phyloP scores from a whole-genome alignment of 2,113 vertebrate species.

The Tragelaphus imberbis region DNA sequence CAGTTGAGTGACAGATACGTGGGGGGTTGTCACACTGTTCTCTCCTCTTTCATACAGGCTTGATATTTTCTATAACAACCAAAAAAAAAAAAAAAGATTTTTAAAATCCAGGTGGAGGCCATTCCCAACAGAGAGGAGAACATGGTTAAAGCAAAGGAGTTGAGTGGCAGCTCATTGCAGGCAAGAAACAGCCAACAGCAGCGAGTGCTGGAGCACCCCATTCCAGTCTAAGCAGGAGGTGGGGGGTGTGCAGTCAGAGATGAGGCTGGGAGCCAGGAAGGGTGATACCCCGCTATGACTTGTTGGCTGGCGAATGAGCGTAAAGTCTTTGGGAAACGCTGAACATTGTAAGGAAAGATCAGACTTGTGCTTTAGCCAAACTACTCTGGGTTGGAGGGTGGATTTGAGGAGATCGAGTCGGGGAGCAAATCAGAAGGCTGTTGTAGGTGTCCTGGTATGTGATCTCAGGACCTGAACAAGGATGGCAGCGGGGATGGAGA shows the following conservation, averaged over 20 bases:
- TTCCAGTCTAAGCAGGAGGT: background rate
- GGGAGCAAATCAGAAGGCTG: background rate
- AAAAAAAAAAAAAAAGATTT: background rate
- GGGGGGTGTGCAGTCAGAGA: background rate
- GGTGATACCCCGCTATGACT: fast-evolving
- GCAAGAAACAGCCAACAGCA: background rate
- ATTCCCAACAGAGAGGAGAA: background rate
- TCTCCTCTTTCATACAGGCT: background rate
- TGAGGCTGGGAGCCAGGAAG: background rate
- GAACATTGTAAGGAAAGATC: background rate
- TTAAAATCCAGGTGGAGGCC: background rate
- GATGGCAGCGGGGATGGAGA: background rate
- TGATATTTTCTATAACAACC: background rate
- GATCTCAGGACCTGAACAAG: background rate
- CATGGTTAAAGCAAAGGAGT: no score
- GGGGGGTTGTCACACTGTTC: background rate
- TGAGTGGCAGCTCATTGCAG: background rate
- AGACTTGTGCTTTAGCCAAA: background rate
- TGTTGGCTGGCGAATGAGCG: background rate
- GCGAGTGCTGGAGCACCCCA: background rate
- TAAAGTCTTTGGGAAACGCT: background rate
- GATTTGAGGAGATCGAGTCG: background rate
- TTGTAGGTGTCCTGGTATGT: background rate
- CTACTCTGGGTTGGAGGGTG: no score
- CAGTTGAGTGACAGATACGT: no score